Evolutionary conservation across 1,140 invertebrate genomes (phyloP), one percentile per base, ranked within the genome.

Genomic region (Apis florea): DNA sequence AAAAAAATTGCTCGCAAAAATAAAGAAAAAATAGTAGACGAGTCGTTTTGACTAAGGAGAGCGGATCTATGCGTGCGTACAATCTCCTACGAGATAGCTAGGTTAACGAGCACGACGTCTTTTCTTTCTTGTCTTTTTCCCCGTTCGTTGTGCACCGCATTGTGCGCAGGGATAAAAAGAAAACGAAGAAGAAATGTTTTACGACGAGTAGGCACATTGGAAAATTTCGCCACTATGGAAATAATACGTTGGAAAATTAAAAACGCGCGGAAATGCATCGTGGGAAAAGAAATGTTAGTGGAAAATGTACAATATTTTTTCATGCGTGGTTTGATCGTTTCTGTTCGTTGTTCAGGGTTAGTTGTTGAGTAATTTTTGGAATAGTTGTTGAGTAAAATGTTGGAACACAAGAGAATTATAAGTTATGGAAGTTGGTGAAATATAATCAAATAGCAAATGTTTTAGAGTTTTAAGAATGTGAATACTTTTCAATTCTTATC

Each of bases 81-180:
- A 40, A 56, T 15, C 67, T 26, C 47, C 69, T 49, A 49, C 70
- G 31, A 56, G 10, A 53, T 40, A 76, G 72, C 72, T 63, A 47
- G 79, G 66, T 82, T 77, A 82, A 82, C 64, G 73, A 76, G 79
- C 73, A 17, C 61, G 73, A 82, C 64, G 73, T 76, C 63, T 68
- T 68, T 76, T 67, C 56, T 54, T 69, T 82, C 56, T 63, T 76
- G 40, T 31, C 26, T 21, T 59, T 24, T 71, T 71, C 26, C 53
- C 31, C 53, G 19, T 68, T 49, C n/a, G n/a, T 17, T 5, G 47
- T 24, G 49, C 21, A 40, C 67, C 8, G 54, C 53, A 54, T 31
- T 70, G 24, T n/a, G 21, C 66, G 3, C 40, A 10, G n/a, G 10
- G 3, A n/a, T 1, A 10, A 26, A 69, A 24, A 58, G 11, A 12